phyloP scores from a whole-genome alignment of 2,113 vertebrate genomes.

The Eira barbara region DNA sequence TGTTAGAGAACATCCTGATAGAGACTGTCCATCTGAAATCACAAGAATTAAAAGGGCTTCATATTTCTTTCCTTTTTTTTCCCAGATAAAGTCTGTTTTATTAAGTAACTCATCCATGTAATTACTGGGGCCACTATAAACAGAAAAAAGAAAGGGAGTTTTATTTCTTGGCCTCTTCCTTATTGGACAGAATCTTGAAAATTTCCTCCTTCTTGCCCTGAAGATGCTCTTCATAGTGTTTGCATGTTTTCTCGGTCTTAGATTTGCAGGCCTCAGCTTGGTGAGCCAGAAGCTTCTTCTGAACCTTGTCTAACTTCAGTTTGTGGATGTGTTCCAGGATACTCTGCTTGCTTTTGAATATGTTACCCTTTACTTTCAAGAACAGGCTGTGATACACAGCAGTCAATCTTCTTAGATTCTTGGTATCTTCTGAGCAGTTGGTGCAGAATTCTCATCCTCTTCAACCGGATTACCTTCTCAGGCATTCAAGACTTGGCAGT shows the following conservation, averaged over 20 bases:
- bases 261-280: not conserved
- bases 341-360: not conserved
- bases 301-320: not conserved
- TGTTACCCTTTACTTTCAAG: not conserved
- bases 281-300: not conserved
- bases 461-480: not conserved
- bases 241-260: not conserved
- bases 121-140: not conserved
- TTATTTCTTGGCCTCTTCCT: not conserved
- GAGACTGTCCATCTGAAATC: not conserved
- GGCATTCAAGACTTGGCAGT: not conserved
- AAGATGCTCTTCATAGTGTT: not conserved
- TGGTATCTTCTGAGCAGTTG: not conserved
- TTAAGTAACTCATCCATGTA: not conserved
- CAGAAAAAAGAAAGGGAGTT: not conserved
- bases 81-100: not conserved
- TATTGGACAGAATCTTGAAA: not conserved
- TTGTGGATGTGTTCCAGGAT: not conserved
- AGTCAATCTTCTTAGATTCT: not conserved
- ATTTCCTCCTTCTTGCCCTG: not conserved
- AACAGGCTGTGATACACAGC: not conserved
- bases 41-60: not conserved
- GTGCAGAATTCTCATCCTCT: not conserved
- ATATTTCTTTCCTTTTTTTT: not conserved
- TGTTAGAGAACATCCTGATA: not conserved